A percentile compares a stretch with the other conserved stretches of the same genome.
Evolutionary conservation across 2,797 vertebrate species (phyloP).

Genomic region (Ispidina lecontei): DNA sequence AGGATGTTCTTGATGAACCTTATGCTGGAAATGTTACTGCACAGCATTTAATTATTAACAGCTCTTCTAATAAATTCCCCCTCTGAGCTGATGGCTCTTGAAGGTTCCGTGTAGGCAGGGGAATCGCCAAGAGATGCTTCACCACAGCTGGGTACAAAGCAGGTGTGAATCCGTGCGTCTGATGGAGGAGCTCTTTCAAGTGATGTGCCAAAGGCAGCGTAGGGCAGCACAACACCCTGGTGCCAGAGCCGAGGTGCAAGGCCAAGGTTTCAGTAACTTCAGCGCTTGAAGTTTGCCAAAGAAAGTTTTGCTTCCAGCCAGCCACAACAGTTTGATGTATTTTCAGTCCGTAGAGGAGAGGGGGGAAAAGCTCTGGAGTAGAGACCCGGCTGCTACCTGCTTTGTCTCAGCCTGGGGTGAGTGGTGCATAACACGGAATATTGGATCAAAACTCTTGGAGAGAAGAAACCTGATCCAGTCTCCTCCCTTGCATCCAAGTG

Average conservation of each 20-base stretch:
- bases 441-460: conserved; percentile 29
- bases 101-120: not conserved
- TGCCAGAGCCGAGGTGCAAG: not conserved
- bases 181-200: not conserved
- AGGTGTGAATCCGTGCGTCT: not conserved
- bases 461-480: conserved; percentile 17
- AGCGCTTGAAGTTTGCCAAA: not conserved
- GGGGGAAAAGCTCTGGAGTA: not conserved
- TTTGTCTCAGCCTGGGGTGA: conserved; percentile 20
- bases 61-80: conserved; percentile 7
- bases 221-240: not conserved
- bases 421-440: not conserved
- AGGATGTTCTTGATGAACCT: conserved; percentile 10
- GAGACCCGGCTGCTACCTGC: not conserved
- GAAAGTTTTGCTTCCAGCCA: not conserved
- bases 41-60: conserved; percentile 36
- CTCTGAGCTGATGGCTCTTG: not conserved
- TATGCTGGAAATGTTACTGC: conserved; percentile 20
- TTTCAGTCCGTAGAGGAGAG: not conserved
- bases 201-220: not conserved
- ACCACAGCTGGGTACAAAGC: not conserved
- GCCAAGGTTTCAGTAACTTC: not conserved
- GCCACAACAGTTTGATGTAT: not conserved
- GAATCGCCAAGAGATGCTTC: not conserved
- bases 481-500: not conserved